Percentiles rank a stretch among this genome's conserved stretches.
Conservation (phyloP, 1,140 invertebrate species). For the Elysia chlorotica region DNA sequence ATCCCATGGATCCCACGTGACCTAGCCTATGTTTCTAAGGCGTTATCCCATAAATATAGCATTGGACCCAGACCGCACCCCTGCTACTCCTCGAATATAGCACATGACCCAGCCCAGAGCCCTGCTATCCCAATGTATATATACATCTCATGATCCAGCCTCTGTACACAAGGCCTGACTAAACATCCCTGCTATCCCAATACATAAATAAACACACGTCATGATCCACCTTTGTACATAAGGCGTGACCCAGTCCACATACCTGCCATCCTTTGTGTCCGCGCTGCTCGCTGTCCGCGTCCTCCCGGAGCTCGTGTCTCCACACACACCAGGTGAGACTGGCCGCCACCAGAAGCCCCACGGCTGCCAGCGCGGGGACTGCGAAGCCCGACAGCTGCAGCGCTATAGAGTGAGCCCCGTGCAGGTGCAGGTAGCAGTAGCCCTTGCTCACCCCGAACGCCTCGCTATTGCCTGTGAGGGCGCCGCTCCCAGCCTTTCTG, state of each 20-base stretch:
- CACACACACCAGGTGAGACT: not conserved
- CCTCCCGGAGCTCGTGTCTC: conserved; percentile 5
- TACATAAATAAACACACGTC: not conserved
- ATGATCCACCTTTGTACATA: not conserved
- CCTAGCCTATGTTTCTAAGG: too few relatives aligned
- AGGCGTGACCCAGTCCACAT: not conserved
- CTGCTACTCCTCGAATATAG: too few relatives aligned
- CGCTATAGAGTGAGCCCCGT: not conserved
- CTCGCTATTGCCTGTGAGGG: too few relatives aligned
- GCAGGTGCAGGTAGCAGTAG: not conserved
- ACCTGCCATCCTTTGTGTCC: conserved; percentile 19
- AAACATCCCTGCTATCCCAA: not conserved
- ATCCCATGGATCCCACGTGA: too few relatives aligned
- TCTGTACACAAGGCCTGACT: not conserved
- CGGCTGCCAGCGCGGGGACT: not conserved
- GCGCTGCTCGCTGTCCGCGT: conserved; percentile 1
- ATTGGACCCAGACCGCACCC: too few relatives aligned
- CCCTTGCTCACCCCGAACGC: too few relatives aligned
- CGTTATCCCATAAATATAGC: too few relatives aligned
- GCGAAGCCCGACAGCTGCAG: not conserved
- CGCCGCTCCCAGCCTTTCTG: too few relatives aligned
- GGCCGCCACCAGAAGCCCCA: conserved; percentile 5
- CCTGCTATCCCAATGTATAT: too few relatives aligned
- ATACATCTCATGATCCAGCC: not conserved
- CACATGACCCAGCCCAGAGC: too few relatives aligned